Percentiles rank a stretch among this genome's conserved stretches.
Conservation (phyloP, 2,888 invertebrate genomes). For the Blomia tropicalis region DNA sequence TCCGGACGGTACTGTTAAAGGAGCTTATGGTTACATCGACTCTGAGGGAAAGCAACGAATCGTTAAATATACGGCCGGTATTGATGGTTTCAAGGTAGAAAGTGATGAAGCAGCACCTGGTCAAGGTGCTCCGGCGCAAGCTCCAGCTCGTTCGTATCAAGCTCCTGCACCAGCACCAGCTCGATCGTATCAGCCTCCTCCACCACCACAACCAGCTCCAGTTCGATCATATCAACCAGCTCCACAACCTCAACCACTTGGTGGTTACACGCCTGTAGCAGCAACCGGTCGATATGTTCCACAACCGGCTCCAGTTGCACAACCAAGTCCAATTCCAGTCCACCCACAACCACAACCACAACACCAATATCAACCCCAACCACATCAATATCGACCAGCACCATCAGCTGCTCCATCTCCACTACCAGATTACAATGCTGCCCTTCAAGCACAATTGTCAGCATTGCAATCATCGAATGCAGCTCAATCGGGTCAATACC, state of each 20-base stretch:
- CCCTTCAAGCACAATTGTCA: slow-evolving; percentile 14
- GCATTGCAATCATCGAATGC: neutral
- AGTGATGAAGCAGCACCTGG: slow-evolving; percentile 25
- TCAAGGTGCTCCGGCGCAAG: slow-evolving; percentile 8
- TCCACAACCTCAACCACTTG: slow-evolving; percentile 15
- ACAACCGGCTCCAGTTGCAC: neutral
- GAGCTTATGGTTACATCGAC: slow-evolving; percentile 31
- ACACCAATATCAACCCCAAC: slow-evolving; percentile 7
- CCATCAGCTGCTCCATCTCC: slow-evolving; percentile 16
- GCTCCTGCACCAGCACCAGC: neutral
- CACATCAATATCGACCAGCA: neutral
- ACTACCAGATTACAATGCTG: slow-evolving; percentile 22
- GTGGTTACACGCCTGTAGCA: neutral
- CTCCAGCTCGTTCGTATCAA: neutral
- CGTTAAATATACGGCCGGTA: slow-evolving; percentile 29
- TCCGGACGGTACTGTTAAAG: slow-evolving; percentile 31
- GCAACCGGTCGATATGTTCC: neutral
- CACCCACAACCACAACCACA: slow-evolving; percentile 4
- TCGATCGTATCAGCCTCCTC: neutral
- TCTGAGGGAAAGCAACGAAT: slow-evolving; percentile 28
- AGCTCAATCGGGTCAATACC: neutral
- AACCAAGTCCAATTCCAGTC: neutral
- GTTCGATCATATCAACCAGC: neutral
- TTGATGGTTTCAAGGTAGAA: slow-evolving; percentile 29
- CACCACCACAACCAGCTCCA: neutral